Base-by-base conservation (phyloP, 2,113 vertebrate genomes). In the Dasypus novemcinctus region DNA sequence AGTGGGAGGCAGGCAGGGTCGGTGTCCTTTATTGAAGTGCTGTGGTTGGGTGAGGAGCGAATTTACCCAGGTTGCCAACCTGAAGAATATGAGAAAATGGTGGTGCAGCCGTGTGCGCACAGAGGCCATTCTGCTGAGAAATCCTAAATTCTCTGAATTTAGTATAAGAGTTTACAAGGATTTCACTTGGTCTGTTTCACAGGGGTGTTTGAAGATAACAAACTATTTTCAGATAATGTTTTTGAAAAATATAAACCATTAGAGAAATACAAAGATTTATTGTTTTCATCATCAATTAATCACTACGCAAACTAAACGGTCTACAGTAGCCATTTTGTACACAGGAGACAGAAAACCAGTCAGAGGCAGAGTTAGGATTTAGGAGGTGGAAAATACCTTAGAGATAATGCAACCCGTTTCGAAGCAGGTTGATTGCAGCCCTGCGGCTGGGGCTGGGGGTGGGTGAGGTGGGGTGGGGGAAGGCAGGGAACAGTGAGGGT, bases 201-300 rank as follows among this genome's bases (percentile, higher is more conserved):
- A 69, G 31, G 41, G 57, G 17, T 64, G 5, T 76, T 61, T 57
- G 64, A 78, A 41, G 49, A 38, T 68, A 72, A 41, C 41, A 59
- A 72, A 52, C 27, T 78, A 23, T 71, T 86, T 87, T 66, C 49
- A 31, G 46, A 69, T 80, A 29, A 91, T 38, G 31, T 52, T 87
- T 92, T 52, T 57, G 49, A 81, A 90, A 89, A 66, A 63, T 68
- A 9, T 76, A 76, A 69, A 20, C 64, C 84, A 43, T 76, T 63
- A 89, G 91, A 80, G 79, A 95, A 88, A 93, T 43, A 46, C 49
- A 71, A 80, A 1, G 33, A 18, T 49, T 71, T 75, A n/a, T 83
- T 75, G 49, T 64, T 88, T 86, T 85, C 43, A 43, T 94, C 54
- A 76, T 74, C 23, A 9, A 4, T 54, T 87, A 89, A 49, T 27